These are phyloP conservation scores for Syrrhaptes paradoxus DNA, from an alignment of 2,113 vertebrate genomes.

Conservation along the genomic window DNA sequence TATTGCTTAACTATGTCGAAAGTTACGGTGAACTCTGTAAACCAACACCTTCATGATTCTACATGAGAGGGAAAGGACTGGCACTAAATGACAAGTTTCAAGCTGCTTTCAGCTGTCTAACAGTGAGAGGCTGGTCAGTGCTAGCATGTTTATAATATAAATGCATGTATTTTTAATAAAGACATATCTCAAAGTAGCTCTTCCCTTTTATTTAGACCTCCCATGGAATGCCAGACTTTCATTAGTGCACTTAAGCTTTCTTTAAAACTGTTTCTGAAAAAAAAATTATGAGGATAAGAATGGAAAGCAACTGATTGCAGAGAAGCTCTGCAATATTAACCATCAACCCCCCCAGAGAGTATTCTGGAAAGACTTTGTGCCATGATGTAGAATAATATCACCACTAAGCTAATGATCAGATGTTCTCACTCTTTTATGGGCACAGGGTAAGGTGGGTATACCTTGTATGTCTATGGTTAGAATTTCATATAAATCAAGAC, in stretches of 20 bases:
- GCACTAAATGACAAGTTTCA: background rate
- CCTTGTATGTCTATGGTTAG: background rate
- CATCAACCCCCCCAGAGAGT: background rate
- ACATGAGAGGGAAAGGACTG: background rate
- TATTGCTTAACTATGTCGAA: background rate
- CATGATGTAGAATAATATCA: background rate
- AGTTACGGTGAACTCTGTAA: rapidly evolving
- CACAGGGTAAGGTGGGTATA: background rate
- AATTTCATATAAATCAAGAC: background rate
- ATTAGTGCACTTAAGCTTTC: background rate
- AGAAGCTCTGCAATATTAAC: background rate
- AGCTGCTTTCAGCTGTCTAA: background rate
- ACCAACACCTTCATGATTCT: background rate
- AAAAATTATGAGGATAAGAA: background rate
- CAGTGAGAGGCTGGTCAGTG: background rate
- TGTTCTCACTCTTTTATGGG: background rate
- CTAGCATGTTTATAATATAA: background rate
- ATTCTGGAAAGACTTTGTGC: background rate
- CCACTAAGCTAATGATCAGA: background rate
- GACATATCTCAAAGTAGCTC: background rate
- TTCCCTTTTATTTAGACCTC: background rate
- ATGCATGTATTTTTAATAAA: rapidly evolving
- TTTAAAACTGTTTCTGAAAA: background rate
- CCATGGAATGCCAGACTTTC: background rate
- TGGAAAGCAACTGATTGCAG: background rate